Conservation (phyloP, 2,797 vertebrate species). For the Protonibea diacanthus region DNA sequence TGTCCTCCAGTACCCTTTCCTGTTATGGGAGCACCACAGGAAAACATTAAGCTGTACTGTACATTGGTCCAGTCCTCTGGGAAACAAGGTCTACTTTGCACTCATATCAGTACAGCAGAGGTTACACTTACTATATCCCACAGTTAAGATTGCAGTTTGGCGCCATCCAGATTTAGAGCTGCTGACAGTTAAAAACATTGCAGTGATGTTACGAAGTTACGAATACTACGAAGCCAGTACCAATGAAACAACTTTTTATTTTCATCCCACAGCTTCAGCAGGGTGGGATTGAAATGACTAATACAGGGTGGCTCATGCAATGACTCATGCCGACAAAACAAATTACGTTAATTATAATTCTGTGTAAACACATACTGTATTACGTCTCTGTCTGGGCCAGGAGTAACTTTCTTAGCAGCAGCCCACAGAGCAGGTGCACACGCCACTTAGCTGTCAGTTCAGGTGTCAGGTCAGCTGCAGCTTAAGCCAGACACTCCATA, state of each 20-base stretch:
- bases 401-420: not conserved
- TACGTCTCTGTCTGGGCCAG: not conserved
- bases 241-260: not conserved
- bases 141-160: conserved; percentile 12
- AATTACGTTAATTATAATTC: not conserved
- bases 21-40: not conserved
- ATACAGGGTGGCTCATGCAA: not conserved
- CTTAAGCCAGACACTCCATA: conserved; percentile 30
- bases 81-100: not conserved
- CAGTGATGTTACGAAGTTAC: no score
- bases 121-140: not conserved
- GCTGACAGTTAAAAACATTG: not conserved
- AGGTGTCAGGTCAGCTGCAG: conserved; percentile 6
- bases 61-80: not conserved
- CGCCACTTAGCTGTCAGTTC: conserved; percentile 1
- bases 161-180: not conserved
- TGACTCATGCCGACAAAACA: conserved; percentile 9
- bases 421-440: not conserved
- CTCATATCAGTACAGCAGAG: not conserved
- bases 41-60: not conserved
- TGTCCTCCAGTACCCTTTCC: not conserved
- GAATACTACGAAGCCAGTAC: not conserved
- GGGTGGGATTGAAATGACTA: not conserved
- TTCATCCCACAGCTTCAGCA: not conserved
- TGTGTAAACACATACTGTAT: not conserved